Conservation (phyloP, 1,140 invertebrate genomes). For the Teleopsis dalmanni region DNA sequence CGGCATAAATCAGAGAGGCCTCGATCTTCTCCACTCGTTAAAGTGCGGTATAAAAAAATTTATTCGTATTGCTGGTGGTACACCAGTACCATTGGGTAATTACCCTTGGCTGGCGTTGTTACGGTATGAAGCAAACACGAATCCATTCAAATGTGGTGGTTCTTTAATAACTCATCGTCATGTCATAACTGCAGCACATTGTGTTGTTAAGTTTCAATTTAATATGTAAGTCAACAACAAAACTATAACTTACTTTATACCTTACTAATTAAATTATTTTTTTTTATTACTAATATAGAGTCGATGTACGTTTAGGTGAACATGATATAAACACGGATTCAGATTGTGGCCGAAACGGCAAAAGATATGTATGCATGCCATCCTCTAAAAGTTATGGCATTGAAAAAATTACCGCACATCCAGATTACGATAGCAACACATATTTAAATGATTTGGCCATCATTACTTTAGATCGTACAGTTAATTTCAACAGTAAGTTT, state of each 20-base stretch:
- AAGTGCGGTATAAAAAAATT: too few species aligned
- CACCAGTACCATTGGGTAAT: constrained; percentile 39
- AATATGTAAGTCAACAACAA: too few species aligned
- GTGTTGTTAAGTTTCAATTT: too few species aligned
- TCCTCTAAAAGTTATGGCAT: constrained; percentile 47
- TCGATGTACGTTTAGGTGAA: constrained; percentile 54
- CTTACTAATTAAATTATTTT: too few species aligned
- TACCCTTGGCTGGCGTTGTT: constrained; percentile 50
- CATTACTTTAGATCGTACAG: constrained; percentile 34
- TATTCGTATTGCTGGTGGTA: constrained; percentile 41
- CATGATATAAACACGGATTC: constrained; percentile 48
- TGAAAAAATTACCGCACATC: constrained; percentile 51
- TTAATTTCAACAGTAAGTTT: constrained; percentile 8
- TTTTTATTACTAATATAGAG: too few species aligned
- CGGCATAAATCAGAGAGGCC: too few species aligned
- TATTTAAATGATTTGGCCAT: constrained; percentile 60
- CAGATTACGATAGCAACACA: constrained; percentile 48
- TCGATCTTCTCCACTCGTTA: too few species aligned
- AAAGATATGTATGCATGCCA: constrained; percentile 42
- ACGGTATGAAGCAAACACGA: constrained; percentile 30
- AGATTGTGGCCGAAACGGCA: constrained; percentile 47
- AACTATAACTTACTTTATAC: too few species aligned
- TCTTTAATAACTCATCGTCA: constrained; percentile 47
- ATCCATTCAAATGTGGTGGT: constrained; percentile 41
- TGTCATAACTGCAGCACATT: constrained; percentile 58